Evolutionary conservation across 2,113 vertebrate genomes (phyloP), one percentile per base, ranked within the genome.

Genomic region (Heterotis niloticus): DNA sequence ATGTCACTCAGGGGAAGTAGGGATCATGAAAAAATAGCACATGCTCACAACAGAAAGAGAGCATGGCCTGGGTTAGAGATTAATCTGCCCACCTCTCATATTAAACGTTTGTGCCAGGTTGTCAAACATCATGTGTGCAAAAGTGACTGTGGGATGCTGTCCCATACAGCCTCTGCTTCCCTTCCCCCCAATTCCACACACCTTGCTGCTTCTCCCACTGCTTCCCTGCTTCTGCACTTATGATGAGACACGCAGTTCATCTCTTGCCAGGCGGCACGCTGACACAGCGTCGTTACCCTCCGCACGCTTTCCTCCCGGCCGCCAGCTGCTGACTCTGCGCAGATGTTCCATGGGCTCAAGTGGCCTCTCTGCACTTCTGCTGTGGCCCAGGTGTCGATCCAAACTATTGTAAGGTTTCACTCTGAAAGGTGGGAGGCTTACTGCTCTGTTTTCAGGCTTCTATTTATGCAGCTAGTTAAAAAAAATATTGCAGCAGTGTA

Each of bases 311-410:
- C 56, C 71, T 11, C 54, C 71, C 26, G 0, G 24, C 51, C 0
- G 14, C 17, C 71, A 12, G n/a, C 71, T 74, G 71, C 71, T 74
- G 71, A 74, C 71, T 74, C 71, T 18, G 54, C 71, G 28, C 16
- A 74, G 71, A 74, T 59, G 51, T 59, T 23, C 71, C 71, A 56
- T 52, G 26, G 57, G 71, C 71, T 71, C 20, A 71, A 18, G 20
- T 28, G 52, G 18, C 71, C 51, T 2, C 26, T 14, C 24, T 18
- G 17, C 54, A 57, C 54, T 74, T 74, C 56, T 20, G 34, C 34
- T 57, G 24, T 18, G 24, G 12, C 20, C 51, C 51, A 10, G 28
- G 12, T 18, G 28, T 26, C 17, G 34, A n/a, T 44, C 34, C 34
- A 10, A 1, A 9, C 52, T 28, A n/a, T 5, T 3, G 20, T 5